Percentiles rank a stretch among this genome's conserved stretches.
phyloP scores from a whole-genome alignment of 2,113 vertebrate species.

The Suncus etruscus region DNA sequence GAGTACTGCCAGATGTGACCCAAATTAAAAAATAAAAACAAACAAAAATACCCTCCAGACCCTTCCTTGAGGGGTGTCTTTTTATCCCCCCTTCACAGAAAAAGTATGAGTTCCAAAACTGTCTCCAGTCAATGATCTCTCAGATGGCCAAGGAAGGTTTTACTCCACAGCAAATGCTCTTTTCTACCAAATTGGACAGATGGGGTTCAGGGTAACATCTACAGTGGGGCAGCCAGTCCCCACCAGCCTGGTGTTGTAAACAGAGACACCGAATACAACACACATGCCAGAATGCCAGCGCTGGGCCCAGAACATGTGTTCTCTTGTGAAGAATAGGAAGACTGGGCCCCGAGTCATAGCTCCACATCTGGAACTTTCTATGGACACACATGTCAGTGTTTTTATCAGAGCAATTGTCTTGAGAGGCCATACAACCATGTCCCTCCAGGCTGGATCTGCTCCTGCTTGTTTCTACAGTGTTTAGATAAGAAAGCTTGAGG shows the following conservation, averaged over 20 bases:
- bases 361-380: not conserved
- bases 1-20: too few relatives aligned
- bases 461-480: not conserved
- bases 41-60: too few relatives aligned
- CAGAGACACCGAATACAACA: too few relatives aligned
- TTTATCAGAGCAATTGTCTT: not conserved
- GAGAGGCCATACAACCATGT: not conserved
- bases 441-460: too few relatives aligned
- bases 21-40: too few relatives aligned
- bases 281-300: too few relatives aligned
- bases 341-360: not conserved
- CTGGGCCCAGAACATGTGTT: too few relatives aligned
- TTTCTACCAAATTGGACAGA: not conserved
- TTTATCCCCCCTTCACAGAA: too few relatives aligned
- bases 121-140: too few relatives aligned
- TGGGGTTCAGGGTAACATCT: not conserved
- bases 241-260: accelerated
- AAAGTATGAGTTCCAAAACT: too few relatives aligned
- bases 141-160: not conserved
- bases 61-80: too few relatives aligned
- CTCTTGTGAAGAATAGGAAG: too few relatives aligned
- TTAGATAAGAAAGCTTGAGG: not conserved
- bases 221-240: not conserved
- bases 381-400: not conserved
- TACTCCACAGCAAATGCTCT: not conserved